These are phyloP conservation scores for Tapera naevia DNA, from an alignment of 2,797 vertebrate species.

Conservation along the genomic window DNA sequence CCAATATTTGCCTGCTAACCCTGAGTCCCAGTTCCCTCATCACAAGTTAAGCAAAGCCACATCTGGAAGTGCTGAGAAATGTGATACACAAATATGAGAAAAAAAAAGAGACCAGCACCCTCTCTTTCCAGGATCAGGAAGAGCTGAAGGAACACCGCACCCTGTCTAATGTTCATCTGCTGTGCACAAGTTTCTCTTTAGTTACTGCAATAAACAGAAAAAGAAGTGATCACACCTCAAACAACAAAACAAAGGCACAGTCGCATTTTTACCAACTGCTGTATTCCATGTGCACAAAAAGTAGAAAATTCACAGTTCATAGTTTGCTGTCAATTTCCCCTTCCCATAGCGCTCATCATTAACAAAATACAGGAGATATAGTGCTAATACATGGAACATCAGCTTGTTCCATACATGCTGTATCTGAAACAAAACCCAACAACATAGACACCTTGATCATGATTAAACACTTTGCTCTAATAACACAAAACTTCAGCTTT, in stretches of 20 bases:
- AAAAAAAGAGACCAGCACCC: background rate
- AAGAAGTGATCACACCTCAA: background rate
- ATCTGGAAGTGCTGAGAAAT: background rate
- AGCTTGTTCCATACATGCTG: background rate
- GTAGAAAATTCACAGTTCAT: background rate
- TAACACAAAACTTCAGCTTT: background rate
- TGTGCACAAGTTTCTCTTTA: background rate
- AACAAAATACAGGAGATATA: background rate
- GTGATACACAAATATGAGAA: background rate
- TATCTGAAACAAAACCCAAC: background rate
- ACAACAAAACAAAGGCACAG: background rate
- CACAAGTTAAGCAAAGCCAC: background rate
- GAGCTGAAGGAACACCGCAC: background rate
- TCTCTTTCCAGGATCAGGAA: background rate
- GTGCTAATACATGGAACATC: background rate
- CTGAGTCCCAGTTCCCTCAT: background rate
- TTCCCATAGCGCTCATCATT: rapidly evolving
- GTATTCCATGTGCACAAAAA: rapidly evolving
- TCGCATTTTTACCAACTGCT: background rate
- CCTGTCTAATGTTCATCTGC: background rate
- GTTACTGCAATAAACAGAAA: background rate
- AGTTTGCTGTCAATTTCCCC: background rate
- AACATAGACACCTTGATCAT: background rate
- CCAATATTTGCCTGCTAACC: too few species aligned
- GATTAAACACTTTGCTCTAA: background rate